Evolutionary conservation across 2,113 vertebrate species (phyloP).

Genomic region (Dendrocopos noguchii): DNA sequence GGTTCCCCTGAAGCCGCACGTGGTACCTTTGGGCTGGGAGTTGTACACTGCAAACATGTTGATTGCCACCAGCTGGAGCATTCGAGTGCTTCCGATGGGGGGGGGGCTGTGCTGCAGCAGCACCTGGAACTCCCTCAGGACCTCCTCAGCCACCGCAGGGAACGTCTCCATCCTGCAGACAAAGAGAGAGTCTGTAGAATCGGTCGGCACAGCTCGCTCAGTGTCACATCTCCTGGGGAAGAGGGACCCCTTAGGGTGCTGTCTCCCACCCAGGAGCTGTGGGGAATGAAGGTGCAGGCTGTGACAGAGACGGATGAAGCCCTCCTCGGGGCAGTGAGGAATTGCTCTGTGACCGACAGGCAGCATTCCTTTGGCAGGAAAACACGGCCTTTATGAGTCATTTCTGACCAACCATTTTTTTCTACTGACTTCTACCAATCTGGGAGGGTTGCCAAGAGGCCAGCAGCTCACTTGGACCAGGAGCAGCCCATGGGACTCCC

Average conservation of each 20-base stretch:
- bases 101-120: constrained; percentile 91
- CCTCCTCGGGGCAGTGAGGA: constrained; percentile 14
- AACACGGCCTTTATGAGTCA: constrained; percentile 69
- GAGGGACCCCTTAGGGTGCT: not conserved
- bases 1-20: not conserved
- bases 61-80: constrained; percentile 96
- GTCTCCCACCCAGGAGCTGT: not conserved
- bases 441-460: constrained; percentile 64
- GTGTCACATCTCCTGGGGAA: not conserved
- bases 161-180: constrained; percentile 95
- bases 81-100: constrained; percentile 88
- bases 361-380: constrained; percentile 69
- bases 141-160: constrained; percentile 84
- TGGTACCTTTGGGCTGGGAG: constrained; percentile 88
- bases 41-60: constrained; percentile 98
- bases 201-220: not conserved
- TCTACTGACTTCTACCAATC: constrained; percentile 72
- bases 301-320: not conserved
- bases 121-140: constrained; percentile 90
- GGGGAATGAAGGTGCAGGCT: constrained; percentile 8
- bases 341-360: constrained; percentile 46
- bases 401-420: constrained; percentile 72
- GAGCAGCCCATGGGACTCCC: constrained; percentile 65
- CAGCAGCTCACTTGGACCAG: constrained; percentile 62
- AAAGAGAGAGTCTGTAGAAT: constrained; percentile 25